Evolutionary conservation across 2,797 vertebrate genomes (phyloP), one percentile per base, ranked within the genome.

Genomic region (Oreonectes daqikongensis): DNA sequence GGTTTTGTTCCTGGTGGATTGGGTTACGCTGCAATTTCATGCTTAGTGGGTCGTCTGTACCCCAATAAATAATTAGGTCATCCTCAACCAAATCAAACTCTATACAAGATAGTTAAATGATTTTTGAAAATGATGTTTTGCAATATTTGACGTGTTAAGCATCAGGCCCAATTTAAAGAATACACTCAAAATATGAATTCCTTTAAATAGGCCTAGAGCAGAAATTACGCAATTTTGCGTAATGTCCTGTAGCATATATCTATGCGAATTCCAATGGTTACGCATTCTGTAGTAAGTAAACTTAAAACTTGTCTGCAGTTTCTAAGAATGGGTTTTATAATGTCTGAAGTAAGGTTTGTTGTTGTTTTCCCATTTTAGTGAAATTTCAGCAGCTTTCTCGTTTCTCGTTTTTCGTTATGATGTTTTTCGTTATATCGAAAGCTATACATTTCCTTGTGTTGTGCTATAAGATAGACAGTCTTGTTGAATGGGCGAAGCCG

Each of bases 11-110:
- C 65, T 70, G 28, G 68, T 80, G 77, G 82, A 79, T 81, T 77
- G 68, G 66, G 73, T 86, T 85, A 65, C 84, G 68, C 44, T 12
- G 75, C 72, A 81, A 86, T 85, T 86, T 87, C 85, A 85, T 78
- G 86, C 53, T 75, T 77, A 82, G 68, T 81, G 72, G 48, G n/a
- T 74, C 59, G 77, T 76, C 79, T 74, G 80, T 72, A 75, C 72
- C 68, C 80, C 63, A 22, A 69, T 32, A 67, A 77, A 50, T 79
- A 24, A 28, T 46, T 64, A 79, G 66, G 67, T 73, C 48, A 78
- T 50, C 68, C 78, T 81, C 35, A 84, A 74, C 61, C 44, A 77
- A 82, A 53, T 35, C 40, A 44, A 17, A 5, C 66, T 22, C 60
- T 26, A 22, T 75, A 75, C 52, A 72, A 12, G 22, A 72, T 44